Base-by-base conservation (phyloP, 2,888 invertebrate genomes). In the Epiblema foenella region DNA sequence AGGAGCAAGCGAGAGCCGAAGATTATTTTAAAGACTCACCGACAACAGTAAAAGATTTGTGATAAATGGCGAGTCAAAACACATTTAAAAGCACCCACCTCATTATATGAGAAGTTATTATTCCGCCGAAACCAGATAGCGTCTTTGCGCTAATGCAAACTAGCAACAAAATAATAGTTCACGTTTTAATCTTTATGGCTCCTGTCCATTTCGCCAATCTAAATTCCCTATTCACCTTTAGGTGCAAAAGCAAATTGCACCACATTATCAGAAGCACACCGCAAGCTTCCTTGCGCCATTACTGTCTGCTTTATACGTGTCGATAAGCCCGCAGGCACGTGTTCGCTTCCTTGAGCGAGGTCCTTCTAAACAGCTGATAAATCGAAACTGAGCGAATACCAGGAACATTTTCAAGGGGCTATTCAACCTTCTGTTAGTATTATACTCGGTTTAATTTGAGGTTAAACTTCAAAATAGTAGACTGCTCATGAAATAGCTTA, bases 251-350 rank as follows among this genome's bases (percentile, higher is more conserved):
- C 42, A 65, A 56, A 65, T 52, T 52, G 56, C 65, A 56, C 29
- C 12, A 29, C 65, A 65, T 56, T 56, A 57, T 65, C 54, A 46
- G 56, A 4, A 65, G 42, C 42, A 57, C 29, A 17, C 54, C 39
- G 54, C 69, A 46, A 10, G 20, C 57, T 63, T 63, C 69, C 64
- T 49, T 64, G 39, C 51, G 42, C 49, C 51, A 64, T 69, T 69
- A 69, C 39, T 18, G 39, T 51, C 56, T 42, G 56, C 63, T 56
- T 49, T 63, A 52, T 60, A 69, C 58, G 62, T 63, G 62, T 62
- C 63, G 63, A 69, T 69, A 69, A 69, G 63, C 60, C 24, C 59
- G 20, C 17, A 49, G 69, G 58, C 52, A 66, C 59, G 60, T 66
- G 70, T 70, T 42, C 59, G 56, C 65, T 65, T 54, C 65, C 65